A percentile compares a stretch with the other conserved stretches of the same genome.
phyloP scores from a whole-genome alignment of 1,140 invertebrate species.

The Sminthurides bifidus region DNA sequence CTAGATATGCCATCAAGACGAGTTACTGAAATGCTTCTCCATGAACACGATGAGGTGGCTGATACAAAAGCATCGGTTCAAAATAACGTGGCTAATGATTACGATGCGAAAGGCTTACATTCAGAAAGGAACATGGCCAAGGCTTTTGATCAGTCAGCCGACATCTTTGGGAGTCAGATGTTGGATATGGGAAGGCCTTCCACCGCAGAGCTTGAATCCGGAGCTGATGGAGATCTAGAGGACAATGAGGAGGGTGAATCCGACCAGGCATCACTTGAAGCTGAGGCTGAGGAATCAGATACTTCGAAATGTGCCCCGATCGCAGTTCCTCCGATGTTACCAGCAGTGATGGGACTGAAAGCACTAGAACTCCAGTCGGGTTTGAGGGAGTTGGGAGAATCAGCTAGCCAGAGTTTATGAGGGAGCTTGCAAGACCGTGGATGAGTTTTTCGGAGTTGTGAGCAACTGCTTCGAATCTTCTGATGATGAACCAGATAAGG shows the following conservation, averaged over 20 bases:
- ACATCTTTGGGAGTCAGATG: not conserved
- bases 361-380: not conserved
- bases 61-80: not conserved
- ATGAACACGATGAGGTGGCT: not conserved
- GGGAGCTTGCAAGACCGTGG: not conserved
- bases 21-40: no score
- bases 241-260: not conserved
- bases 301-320: not conserved
- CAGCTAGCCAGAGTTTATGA: not conserved
- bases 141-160: not conserved
- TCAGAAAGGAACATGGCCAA: not conserved
- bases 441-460: slow-evolving; percentile 10
- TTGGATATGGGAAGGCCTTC: not conserved
- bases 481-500: not conserved
- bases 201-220: not conserved
- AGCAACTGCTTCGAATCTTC: not conserved
- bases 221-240: not conserved
- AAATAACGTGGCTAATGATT: not conserved
- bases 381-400: not conserved
- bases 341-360: slow-evolving; percentile 1
- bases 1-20: no score
- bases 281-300: not conserved
- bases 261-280: not conserved
- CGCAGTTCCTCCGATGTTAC: not conserved
- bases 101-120: not conserved